Conservation (phyloP, 2,797 vertebrate species). For the Euphonia xanthogaster region DNA sequence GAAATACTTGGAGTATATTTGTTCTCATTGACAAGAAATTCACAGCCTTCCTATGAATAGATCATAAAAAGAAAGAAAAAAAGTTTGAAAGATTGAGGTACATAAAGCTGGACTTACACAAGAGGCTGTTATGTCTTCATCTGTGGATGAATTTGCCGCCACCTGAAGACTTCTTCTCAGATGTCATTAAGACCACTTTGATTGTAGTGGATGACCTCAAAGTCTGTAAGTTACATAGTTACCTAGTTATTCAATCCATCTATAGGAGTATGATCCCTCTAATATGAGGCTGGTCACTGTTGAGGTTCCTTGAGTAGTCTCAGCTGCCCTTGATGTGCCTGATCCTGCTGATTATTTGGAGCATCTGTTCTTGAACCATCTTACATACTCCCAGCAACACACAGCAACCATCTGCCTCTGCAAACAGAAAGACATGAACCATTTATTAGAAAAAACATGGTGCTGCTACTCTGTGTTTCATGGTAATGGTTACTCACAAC, state of each 20-base stretch:
- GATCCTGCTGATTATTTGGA: neutral
- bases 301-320: neutral
- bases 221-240: neutral
- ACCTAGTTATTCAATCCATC: neutral
- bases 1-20: neutral
- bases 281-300: neutral
- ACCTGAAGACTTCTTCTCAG: neutral
- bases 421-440: neutral
- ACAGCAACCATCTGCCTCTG: neutral
- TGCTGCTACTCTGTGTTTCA: neutral
- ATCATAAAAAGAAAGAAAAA: neutral
- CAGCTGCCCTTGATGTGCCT: neutral
- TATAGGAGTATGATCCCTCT: neutral
- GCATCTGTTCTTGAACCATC: neutral
- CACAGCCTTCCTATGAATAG: neutral
- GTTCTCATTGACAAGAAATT: conserved; percentile 20
- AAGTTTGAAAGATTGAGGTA: neutral
- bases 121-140: neutral
- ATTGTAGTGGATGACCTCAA: neutral
- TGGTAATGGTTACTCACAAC: neutral
- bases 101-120: neutral
- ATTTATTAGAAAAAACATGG: neutral
- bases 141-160: neutral
- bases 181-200: neutral
- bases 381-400: neutral